A percentile compares a stretch with the other conserved stretches of the same genome.
phyloP scores from a whole-genome alignment of 2,113 vertebrate species.

The zebrafish (Danio rerio) region GRCz12tu NC_133187.1:40534501-40535000 shows the following conservation, averaged over 20 bases:
- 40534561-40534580: conserved; percentile 13
- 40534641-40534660: conserved; percentile 17
- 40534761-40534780: too few species aligned
- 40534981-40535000: too few species aligned
- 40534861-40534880: not conserved
- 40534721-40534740: not conserved
- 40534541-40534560: not conserved
- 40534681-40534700: not conserved
- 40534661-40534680: conserved; percentile 27
- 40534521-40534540: not conserved
- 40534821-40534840: not conserved
- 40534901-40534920: too few species aligned
- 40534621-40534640: conserved; percentile 42
- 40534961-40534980: too few species aligned
- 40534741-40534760: not conserved
- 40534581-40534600: conserved; percentile 36
- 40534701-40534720: not conserved
- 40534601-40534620: conserved; percentile 49
- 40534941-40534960: too few species aligned
- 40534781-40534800: not conserved
- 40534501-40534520: not conserved
- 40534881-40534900: not conserved
- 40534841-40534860: not conserved
- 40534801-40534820: not conserved
- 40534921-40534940: too few species aligned